A percentile compares a stretch with the other conserved stretches of the same genome.
Evolutionary conservation across 35 echinoderm and acorn worm genomes (phyloP).

Genomic region (Amphiura filiformis): DNA sequence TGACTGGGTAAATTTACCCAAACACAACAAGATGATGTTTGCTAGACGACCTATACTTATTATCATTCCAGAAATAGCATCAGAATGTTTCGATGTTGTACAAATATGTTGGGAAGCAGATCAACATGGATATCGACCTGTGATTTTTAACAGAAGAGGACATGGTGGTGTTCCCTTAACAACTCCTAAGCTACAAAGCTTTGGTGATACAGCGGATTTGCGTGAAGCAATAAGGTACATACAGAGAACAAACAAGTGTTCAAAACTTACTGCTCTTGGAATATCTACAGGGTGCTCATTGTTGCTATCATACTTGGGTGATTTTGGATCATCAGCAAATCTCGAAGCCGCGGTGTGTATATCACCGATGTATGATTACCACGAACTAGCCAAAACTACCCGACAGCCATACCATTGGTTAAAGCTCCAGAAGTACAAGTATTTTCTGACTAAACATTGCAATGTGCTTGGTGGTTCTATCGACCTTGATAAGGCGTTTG

Average conservation of each 20-base stretch:
- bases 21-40: not conserved
- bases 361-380: constrained; percentile 74
- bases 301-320: constrained; percentile 75
- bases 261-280: constrained; percentile 50
- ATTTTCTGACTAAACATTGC: constrained; percentile 42
- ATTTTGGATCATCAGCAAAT: constrained; percentile 83
- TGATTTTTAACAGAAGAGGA: constrained; percentile 79
- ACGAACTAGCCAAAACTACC: constrained; percentile 30
- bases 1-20: constrained; percentile 46
- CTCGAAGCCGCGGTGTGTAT: constrained; percentile 74
- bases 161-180: constrained; percentile 54
- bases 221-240: constrained; percentile 71
- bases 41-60: constrained; percentile 43
- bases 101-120: constrained; percentile 46
- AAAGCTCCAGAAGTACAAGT: constrained; percentile 65
- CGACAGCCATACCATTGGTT: constrained; percentile 56
- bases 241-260: constrained; percentile 23
- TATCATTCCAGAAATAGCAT: constrained; percentile 54
- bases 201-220: constrained; percentile 78
- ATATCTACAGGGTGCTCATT: constrained; percentile 59
- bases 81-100: constrained; percentile 18
- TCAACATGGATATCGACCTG: constrained; percentile 46
- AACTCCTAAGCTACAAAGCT: constrained; percentile 75
- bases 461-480: constrained; percentile 33
- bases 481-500: constrained; percentile 68